Evolutionary conservation across 2,888 invertebrate genomes (phyloP), one percentile per base, ranked within the genome.

Genomic region (Stenoptilia bipunctidactyla): DNA sequence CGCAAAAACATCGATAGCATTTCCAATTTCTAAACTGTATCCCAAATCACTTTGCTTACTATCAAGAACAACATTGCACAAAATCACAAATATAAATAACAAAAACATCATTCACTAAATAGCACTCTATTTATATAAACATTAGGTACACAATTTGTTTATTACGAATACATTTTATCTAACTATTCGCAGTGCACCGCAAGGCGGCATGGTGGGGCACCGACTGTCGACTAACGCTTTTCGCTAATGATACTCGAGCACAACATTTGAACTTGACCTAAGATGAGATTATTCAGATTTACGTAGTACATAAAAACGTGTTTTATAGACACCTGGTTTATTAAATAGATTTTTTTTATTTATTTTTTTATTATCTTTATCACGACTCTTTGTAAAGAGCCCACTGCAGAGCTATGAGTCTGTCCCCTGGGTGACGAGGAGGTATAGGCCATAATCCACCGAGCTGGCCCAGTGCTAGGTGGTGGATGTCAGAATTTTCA

Each of bases 191-290:
- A 55, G 46, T 50, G 47, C 46, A 52, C 56, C 60, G 63, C 56
- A 43, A 50, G 59, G 45, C 40, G 43, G 68, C 66, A 52, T 49
- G n/a, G n/a, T n/a, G n/a, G n/a, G n/a, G n/a, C n/a, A n/a, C n/a
- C n/a, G n/a, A n/a, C n/a, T n/a, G n/a, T n/a, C n/a, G n/a, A n/a
- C n/a, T n/a, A n/a, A n/a, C n/a, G n/a, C 66, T 75, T 73, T 80
- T 80, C 57, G 77, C 80, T 74, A 75, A 73, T 67, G 64, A 62
- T 54, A 50, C 48, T 47, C 52, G 45, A 55, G 66, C 69, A 69
- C 72, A 74, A 25, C 46, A 48, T 51, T 40, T 77, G 76, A 76
- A 79, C 82, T 83, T 83, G 82, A 82, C 79, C 82, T 56, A 55
- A 55, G 6, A 30, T 8, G 51, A 61, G 76, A 80, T 79, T 77